Conservation (phyloP, 2,113 vertebrate genomes). For the Eublepharis macularius region DNA sequence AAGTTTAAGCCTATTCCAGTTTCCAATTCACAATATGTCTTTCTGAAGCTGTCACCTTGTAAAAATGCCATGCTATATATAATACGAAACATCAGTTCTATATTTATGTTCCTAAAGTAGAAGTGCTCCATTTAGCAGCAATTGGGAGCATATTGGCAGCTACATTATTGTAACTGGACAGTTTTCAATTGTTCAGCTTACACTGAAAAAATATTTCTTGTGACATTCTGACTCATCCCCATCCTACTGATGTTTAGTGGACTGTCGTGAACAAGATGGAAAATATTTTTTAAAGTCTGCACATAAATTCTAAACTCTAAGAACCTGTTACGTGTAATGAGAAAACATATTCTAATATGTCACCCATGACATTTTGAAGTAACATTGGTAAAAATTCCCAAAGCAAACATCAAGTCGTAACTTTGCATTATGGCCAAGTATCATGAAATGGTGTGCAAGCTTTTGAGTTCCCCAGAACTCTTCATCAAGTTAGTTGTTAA, state of each 20-base stretch:
- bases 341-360: not conserved
- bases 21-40: not conserved
- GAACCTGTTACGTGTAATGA: not conserved
- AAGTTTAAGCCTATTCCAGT: conserved; percentile 15
- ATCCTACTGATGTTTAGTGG: not conserved
- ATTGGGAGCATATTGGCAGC: not conserved
- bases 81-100: not conserved
- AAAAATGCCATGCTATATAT: conserved; percentile 27
- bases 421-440: too few species aligned
- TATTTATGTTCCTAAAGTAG: not conserved
- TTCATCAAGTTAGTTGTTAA: too few species aligned
- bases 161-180: not conserved
- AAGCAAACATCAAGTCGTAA: too few species aligned
- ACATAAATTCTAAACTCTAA: not conserved
- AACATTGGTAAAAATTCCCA: not conserved
- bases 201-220: not conserved
- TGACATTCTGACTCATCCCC: not conserved
- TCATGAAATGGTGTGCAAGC: too few species aligned
- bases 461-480: too few species aligned
- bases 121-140: not conserved
- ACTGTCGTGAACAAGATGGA: not conserved
- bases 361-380: not conserved
- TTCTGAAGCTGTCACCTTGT: conserved; percentile 18
- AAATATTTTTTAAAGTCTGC: not conserved
- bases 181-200: not conserved